These are phyloP conservation scores for Drosophila seguyi DNA, from an alignment of 1,140 invertebrate genomes.

Conservation along the genomic window DNA sequence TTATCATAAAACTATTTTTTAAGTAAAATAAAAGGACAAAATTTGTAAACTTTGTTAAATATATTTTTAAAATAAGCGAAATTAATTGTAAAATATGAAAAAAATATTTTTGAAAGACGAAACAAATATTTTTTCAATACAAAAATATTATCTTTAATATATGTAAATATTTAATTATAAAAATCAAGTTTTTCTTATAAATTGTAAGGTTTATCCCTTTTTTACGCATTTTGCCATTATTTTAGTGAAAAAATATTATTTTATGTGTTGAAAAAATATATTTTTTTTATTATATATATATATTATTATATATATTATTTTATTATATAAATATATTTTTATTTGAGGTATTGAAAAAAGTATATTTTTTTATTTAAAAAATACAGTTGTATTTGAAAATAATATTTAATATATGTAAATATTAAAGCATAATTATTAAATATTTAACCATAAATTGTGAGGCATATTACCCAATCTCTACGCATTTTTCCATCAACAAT, in stretches of 20 bases:
- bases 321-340: too few species aligned
- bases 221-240: too few species aligned
- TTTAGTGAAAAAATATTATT: too few species aligned
- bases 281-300: too few species aligned
- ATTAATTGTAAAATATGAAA: neutral
- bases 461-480: neutral
- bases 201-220: too few species aligned
- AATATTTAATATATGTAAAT: neutral
- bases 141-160: neutral
- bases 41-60: neutral
- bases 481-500: neutral
- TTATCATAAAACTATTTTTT: too few species aligned
- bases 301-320: too few species aligned
- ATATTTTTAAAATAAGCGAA: neutral
- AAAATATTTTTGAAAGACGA: neutral
- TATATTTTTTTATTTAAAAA: neutral
- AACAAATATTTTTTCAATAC: neutral
- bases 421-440: neutral
- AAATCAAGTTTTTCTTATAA: too few species aligned
- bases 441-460: neutral
- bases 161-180: too few species aligned
- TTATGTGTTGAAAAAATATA: too few species aligned
- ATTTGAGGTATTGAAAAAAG: neutral
- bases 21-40: neutral
- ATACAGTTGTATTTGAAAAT: too few species aligned